A percentile compares a stretch with the other conserved stretches of the same genome.
phyloP scores from a whole-genome alignment of 2,888 invertebrate species.

The Andrena bucephala region DNA sequence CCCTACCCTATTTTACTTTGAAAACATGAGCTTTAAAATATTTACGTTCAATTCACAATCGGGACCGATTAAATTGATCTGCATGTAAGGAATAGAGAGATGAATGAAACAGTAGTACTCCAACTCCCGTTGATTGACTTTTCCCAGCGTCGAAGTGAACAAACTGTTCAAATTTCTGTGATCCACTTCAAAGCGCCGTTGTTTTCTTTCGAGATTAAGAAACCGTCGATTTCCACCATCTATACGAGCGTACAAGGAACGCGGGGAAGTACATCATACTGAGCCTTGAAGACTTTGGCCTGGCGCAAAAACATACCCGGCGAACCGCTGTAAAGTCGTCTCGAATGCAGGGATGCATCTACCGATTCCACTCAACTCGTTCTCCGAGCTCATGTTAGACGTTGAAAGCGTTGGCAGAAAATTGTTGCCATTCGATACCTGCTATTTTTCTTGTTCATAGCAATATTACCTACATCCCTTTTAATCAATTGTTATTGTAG shows the following conservation, averaged over 20 bases:
- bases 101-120: not conserved
- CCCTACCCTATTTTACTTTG: not conserved
- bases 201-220: constrained; percentile 70
- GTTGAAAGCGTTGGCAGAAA: not conserved
- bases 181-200: constrained; percentile 46
- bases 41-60: not conserved
- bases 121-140: constrained; percentile 48
- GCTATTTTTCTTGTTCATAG: not conserved
- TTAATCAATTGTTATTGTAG: not conserved
- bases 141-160: constrained; percentile 23
- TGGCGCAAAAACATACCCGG: constrained; percentile 76
- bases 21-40: not conserved
- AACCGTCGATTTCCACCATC: constrained; percentile 61
- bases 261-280: constrained; percentile 52
- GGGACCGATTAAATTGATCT: not conserved
- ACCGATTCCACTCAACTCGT: constrained; percentile 46
- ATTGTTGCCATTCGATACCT: not conserved
- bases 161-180: constrained; percentile 47
- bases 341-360: constrained; percentile 75
- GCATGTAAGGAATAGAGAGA: no score
- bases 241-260: constrained; percentile 61
- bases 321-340: constrained; percentile 77
- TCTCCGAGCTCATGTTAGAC: constrained; percentile 23
- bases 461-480: not conserved
- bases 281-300: constrained; percentile 66